Evolutionary conservation across 2,113 vertebrate species (phyloP), one percentile per base, ranked within the genome.

Genomic region (Acanthochromis polyacanthus): DNA sequence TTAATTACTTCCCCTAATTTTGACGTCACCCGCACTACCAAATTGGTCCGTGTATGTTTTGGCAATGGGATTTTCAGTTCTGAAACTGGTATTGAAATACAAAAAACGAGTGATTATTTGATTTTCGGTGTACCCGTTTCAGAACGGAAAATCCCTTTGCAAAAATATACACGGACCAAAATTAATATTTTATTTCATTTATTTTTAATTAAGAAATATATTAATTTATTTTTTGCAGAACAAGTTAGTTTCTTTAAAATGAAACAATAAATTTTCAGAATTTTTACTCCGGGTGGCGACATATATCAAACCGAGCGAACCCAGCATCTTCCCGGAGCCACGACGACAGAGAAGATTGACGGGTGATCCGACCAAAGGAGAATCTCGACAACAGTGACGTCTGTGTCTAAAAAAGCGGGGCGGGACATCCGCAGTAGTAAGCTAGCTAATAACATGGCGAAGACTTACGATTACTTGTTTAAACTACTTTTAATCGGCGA

Each of bases 381-480:
- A 25, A 28, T n/a, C 48, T 22, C 55, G 17, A 3, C 1, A 9
- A 50, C 30, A 4, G 67, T 88, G 88, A 92, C 83, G 77, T 85
- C 38, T n/a, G 10, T 1, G 10, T 36, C 45, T 70, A 17, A 5
- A 58, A 58, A 56, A 51, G 73, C 83, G 83, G 25, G 94, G 94
- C 94, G 94, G 95, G 93, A 94, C 90, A 88, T 96, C 95, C 94
- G 94, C 91, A 92, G 78, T 80, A 87, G 86, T 87, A 83, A 79
- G 73, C 72, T 79, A 87, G 64, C 88, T 92, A 92, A 95, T 94
- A 92, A 92, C 89, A 96, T 96, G 95, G 96, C 95, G 97, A 99
- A 99, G 96, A 98, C 97, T 85, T 99, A 99, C 95, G 98, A 99
- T 76, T 98, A 99, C 87, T 95, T 99, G 93, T 99, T 99, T 92